Evolutionary conservation across 2,113 vertebrate species (phyloP), one percentile per base, ranked within the genome.

Genomic region (Elachura formosa): DNA sequence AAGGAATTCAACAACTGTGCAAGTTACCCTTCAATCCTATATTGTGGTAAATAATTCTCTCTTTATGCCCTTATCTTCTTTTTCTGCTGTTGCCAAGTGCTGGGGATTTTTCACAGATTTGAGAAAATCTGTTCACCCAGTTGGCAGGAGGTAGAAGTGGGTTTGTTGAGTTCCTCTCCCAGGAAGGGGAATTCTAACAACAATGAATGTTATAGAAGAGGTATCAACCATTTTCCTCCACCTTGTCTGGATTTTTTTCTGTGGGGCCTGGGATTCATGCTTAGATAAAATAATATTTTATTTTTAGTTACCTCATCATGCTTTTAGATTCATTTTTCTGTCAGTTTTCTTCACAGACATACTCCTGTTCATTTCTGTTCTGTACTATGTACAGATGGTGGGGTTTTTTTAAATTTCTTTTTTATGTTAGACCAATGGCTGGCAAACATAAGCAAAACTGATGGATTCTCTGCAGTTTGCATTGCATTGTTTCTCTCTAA

Each of bases 41-140:
- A 4, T 52, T 74, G 51, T 0, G 0, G 4, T 48, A 14, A 72
- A 43, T 71, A 19, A 8, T 58, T 18, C 16, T 66, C 13, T 61
- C 31, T 82, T 58, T 40, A 18, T 59, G 20, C 24, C n/a, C 10
- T 2, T 54, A 4, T 49, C 31, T 48, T 22, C 10, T 90, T 62
- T 81, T 82, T 62, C 34, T 90, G 41, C 31, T 36, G 9, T 51
- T 84, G n/a, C 16, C 51, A 54, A 49, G 36, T n/a, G 7, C 41
- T 46, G 19, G 1, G 2, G 1, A 3, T 80, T 87, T 71, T 56
- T 24, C 51, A 69, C 6, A 69, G 73, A 67, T 52, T n/a, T 45
- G 34, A 76, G 62, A 58, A 90, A 81, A 83, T 64, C 40, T 68
- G 21, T 64, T 93, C 84, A 72, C 49, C 40, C 19, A 4, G 7